Conservation (phyloP, 2,888 invertebrate genomes). For the Mesorhabditis sp. region DNA sequence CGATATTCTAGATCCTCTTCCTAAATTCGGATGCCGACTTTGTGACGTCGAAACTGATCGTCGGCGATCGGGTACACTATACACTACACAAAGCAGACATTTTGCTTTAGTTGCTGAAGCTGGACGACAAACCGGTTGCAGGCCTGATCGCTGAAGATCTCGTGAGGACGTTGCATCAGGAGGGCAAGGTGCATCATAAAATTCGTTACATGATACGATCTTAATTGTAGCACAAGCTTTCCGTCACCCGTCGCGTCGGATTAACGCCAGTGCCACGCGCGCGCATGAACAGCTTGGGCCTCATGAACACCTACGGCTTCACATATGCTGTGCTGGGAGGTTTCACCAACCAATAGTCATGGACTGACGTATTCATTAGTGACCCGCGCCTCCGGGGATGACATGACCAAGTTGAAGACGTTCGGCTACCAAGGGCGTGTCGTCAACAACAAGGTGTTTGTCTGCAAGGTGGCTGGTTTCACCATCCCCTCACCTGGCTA, state of each 20-base stretch:
- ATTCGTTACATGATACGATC: not conserved
- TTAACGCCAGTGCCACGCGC: not conserved
- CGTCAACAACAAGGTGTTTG: not conserved
- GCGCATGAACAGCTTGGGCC: not conserved
- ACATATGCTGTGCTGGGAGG: not conserved
- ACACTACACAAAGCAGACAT: not conserved
- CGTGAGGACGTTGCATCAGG: slow-evolving; percentile 1
- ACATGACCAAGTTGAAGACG: not conserved
- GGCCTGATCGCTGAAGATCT: not conserved
- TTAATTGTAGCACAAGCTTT: not conserved
- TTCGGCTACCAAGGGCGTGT: not conserved
- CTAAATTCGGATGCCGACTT: not conserved
- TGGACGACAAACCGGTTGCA: not conserved
- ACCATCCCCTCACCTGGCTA: not conserved
- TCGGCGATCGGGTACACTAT: not conserved
- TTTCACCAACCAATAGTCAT: not conserved
- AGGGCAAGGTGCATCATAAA: not conserved
- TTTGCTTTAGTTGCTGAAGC: not conserved
- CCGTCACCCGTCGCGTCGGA: not conserved
- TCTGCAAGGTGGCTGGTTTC: not conserved
- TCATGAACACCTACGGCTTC: not conserved
- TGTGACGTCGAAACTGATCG: not conserved
- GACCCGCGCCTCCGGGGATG: not conserved
- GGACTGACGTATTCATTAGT: not conserved
- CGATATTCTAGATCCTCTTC: not conserved